phyloP scores from a whole-genome alignment of 2,113 vertebrate genomes.

The Hucho hucho region DNA sequence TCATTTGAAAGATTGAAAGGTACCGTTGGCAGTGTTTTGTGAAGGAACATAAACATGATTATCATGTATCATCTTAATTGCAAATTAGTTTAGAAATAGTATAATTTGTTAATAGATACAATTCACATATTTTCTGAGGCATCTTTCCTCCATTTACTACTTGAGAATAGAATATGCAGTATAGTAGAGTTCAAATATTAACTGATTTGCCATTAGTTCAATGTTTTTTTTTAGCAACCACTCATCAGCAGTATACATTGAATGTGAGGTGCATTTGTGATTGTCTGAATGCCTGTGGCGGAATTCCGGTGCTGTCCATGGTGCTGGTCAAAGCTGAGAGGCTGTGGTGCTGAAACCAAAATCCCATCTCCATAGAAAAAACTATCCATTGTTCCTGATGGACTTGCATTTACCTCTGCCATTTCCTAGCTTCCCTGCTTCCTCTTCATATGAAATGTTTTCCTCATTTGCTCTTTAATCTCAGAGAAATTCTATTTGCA shows the following conservation, averaged over 20 bases:
- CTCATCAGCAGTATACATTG: not conserved
- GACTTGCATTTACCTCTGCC: not conserved
- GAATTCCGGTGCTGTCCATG: constrained; percentile 41
- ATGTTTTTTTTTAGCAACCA: not conserved
- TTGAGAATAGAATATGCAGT: too few species aligned
- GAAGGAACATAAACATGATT: too few species aligned
- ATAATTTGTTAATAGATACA: too few species aligned
- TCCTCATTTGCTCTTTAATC: not conserved
- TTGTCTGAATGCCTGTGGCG: not conserved
- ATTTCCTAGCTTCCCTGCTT: constrained; percentile 5
- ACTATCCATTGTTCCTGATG: not conserved
- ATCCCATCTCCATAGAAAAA: not conserved
- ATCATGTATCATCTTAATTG: too few species aligned
- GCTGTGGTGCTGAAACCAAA: constrained; percentile 32
- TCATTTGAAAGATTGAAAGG: too few species aligned
- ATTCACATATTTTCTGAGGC: too few species aligned
- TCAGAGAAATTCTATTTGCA: not conserved
- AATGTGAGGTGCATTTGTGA: not conserved
- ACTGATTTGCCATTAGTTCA: too few species aligned
- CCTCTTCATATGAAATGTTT: constrained; percentile 3
- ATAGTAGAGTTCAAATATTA: too few species aligned
- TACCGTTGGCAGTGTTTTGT: too few species aligned
- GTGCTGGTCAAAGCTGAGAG: constrained; percentile 35
- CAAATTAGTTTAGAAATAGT: too few species aligned
- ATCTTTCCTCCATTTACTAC: too few species aligned